Conservation (phyloP, 2,113 vertebrate genomes). For the Tupaia tana region DNA sequence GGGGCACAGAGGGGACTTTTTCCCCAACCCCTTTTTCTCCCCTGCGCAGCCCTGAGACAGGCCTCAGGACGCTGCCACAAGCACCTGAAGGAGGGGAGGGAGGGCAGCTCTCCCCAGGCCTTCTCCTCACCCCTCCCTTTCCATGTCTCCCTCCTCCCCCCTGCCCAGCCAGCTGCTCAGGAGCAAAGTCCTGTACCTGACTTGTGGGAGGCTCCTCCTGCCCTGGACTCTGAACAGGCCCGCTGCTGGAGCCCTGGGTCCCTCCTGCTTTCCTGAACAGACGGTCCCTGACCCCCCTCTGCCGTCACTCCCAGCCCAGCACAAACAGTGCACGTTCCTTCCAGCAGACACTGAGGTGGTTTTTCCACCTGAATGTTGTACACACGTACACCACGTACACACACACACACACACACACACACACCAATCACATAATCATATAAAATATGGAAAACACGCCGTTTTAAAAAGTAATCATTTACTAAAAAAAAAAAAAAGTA, state of each 20-base stretch:
- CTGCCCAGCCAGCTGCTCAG: not conserved
- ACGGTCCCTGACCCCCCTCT: not conserved
- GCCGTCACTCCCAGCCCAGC: not conserved
- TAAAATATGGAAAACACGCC: not conserved
- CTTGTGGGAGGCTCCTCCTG: not conserved
- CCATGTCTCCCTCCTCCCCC: not conserved
- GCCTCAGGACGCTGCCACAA: not conserved
- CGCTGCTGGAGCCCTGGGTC: not conserved
- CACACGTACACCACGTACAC: not conserved
- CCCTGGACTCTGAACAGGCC: not conserved
- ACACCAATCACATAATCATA: not conserved
- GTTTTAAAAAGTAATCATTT: not conserved
- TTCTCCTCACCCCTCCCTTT: not conserved
- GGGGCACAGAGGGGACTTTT: not conserved
- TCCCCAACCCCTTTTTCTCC: not conserved
- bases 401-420: not conserved
- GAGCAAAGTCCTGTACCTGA: not conserved
- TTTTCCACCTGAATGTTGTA: not conserved
- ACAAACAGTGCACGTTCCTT: not conserved
- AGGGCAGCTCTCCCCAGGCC: not conserved
- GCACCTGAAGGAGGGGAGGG: not conserved
- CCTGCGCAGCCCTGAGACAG: not conserved
- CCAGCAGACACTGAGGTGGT: not conserved
- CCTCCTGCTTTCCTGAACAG: not conserved
- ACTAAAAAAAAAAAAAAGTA: not conserved